These are phyloP conservation scores for Entomobrya multifasciata DNA, from an alignment of 2,888 invertebrate species.

Conservation along the genomic window DNA sequence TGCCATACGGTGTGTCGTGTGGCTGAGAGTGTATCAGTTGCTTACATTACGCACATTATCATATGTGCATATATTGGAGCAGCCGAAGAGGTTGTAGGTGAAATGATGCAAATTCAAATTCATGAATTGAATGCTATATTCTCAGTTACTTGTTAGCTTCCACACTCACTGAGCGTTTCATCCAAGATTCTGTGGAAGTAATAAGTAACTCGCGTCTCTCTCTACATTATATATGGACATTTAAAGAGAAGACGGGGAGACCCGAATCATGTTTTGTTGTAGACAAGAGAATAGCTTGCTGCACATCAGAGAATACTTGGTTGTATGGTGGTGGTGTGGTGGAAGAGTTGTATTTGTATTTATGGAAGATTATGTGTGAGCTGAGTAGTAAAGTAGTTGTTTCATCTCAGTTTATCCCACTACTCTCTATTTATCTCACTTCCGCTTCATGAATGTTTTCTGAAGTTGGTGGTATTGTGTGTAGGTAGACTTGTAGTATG, in stretches of 20 bases:
- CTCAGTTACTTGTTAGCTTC: conserved; percentile 35
- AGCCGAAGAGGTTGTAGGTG: not conserved
- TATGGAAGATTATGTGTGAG: conserved; percentile 53
- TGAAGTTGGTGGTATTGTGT: not conserved
- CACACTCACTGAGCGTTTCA: not conserved
- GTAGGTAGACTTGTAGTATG: not conserved
- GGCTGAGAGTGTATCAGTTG: no score
- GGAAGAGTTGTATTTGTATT: not conserved
- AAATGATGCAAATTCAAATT: conserved; percentile 62
- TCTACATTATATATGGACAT: conserved; percentile 40
- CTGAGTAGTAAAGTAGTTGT: conserved; percentile 50
- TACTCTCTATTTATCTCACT: conserved; percentile 57
- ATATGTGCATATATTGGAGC: no score
- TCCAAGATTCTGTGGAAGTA: conserved; percentile 36
- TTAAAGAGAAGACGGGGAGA: conserved; percentile 22
- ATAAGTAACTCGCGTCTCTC: conserved; percentile 6
- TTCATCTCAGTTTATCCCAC: conserved; percentile 55
- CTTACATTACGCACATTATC: no score
- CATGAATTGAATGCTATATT: conserved; percentile 51
- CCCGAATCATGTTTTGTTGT: conserved; percentile 34
- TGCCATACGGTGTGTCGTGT: no score
- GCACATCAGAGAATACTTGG: conserved; percentile 41
- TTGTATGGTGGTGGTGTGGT: not conserved
- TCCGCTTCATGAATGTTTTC: conserved; percentile 49
- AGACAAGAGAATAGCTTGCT: conserved; percentile 48